Percentiles rank a stretch among this genome's conserved stretches.
Conservation (phyloP, 1,140 invertebrate species). For the Drosophila nigromelanica region DNA sequence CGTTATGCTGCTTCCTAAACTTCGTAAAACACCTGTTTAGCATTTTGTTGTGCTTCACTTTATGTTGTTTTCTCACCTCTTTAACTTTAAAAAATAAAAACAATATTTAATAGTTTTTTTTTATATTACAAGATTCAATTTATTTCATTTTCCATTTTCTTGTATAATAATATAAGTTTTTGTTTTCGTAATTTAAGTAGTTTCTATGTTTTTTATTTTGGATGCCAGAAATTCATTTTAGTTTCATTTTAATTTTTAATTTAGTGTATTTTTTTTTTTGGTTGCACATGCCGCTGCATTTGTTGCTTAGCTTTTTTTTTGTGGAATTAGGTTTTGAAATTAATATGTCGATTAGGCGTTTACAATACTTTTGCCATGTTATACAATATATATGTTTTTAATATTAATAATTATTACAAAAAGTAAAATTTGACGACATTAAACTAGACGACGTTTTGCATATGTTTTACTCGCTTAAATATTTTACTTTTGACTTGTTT, state of each 20-base stretch:
- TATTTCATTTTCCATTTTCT: slow-evolving; percentile 81
- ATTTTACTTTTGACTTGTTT: slow-evolving; percentile 55
- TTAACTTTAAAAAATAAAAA: neutral
- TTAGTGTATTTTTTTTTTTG: slow-evolving; percentile 58
- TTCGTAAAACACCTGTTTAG: too few species aligned
- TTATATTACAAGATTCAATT: slow-evolving; percentile 84
- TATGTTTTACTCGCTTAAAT: slow-evolving; percentile 79
- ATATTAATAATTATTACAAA: slow-evolving; percentile 83
- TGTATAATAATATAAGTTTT: slow-evolving; percentile 82
- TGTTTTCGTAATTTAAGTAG: slow-evolving; percentile 68
- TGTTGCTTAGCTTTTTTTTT: slow-evolving; percentile 48
- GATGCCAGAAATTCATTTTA: slow-evolving; percentile 76
- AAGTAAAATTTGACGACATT: slow-evolving; percentile 83
- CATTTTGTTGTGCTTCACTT: neutral
- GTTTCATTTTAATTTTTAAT: slow-evolving; percentile 47
- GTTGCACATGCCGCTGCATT: slow-evolving; percentile 65
- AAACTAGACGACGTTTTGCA: slow-evolving; percentile 81
- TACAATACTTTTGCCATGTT: slow-evolving; percentile 67
- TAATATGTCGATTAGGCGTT: slow-evolving; percentile 72
- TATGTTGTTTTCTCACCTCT: neutral
- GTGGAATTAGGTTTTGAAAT: slow-evolving; percentile 60
- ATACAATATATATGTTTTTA: slow-evolving; percentile 50
- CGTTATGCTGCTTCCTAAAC: too few species aligned
- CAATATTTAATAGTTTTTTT: slow-evolving; percentile 2
- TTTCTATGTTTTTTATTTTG: slow-evolving; percentile 70